Evolutionary conservation across 2,888 invertebrate genomes (phyloP).

Genomic region (Agriopis marginaria): DNA sequence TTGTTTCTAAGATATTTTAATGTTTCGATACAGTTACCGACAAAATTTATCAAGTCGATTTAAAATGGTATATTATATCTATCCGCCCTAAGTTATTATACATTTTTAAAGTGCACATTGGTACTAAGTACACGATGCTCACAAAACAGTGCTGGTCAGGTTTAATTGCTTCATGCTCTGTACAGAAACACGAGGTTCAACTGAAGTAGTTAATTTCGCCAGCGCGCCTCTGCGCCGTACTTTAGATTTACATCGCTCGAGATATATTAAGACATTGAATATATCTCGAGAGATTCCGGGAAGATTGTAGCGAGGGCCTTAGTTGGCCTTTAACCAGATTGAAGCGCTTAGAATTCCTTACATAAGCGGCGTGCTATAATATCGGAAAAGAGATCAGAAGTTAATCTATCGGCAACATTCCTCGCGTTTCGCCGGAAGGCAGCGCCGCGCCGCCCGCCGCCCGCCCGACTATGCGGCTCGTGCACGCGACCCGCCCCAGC

Average conservation of each 20-base stretch:
- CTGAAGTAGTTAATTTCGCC: conserved; percentile 24
- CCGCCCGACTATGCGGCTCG: conserved; percentile 64
- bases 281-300: conserved; percentile 47
- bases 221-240: conserved; percentile 17
- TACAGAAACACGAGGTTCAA: conserved; percentile 1
- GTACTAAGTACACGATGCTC: not conserved
- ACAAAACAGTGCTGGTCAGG: not conserved
- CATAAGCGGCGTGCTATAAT: conserved; percentile 82
- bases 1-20: not conserved
- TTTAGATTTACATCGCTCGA: conserved; percentile 37
- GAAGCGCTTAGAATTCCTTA: conserved; percentile 83
- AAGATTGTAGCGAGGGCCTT: conserved; percentile 67
- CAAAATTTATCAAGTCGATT: not conserved
- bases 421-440: conserved; percentile 85
- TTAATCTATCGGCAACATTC: conserved; percentile 86
- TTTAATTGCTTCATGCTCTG: conserved; percentile 7
- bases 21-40: not conserved
- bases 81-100: no score
- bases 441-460: conserved; percentile 64
- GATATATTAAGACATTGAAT: conserved; percentile 43
- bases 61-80: not conserved
- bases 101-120: no score
- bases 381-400: conserved; percentile 86
- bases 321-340: conserved; percentile 80
- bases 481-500: conserved; percentile 74